These are phyloP conservation scores for Teinopalpus imperialis DNA, from an alignment of 2,888 invertebrate genomes.

Conservation along the genomic window DNA sequence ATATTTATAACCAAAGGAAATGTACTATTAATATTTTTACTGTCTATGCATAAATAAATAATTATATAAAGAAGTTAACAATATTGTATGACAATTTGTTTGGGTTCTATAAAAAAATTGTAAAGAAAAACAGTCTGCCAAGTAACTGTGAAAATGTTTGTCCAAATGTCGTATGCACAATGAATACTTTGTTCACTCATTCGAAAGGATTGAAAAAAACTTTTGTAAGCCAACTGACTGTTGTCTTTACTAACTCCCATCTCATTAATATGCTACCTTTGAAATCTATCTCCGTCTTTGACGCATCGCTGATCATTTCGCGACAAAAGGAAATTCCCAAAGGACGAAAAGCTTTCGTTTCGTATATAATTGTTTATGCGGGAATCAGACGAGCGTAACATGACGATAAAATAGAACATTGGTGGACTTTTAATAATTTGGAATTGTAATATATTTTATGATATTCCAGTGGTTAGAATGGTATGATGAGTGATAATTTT, in stretches of 20 bases:
- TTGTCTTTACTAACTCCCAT: constrained; percentile 39
- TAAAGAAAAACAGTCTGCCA: no score
- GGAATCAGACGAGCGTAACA: constrained; percentile 49
- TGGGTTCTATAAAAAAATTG: no score
- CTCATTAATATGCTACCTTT: constrained; percentile 61
- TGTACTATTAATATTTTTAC: no score
- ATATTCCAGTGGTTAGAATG: no score
- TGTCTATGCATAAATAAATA: no score
- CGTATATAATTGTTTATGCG: constrained; percentile 70
- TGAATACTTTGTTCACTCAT: constrained; percentile 6
- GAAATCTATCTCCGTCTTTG: constrained; percentile 39
- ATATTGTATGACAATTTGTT: no score
- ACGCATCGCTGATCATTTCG: constrained; percentile 60
- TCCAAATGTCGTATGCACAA: no score
- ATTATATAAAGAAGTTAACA: no score
- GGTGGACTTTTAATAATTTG: constrained; percentile 5
- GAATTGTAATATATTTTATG: no score
- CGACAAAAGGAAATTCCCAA: constrained; percentile 62
- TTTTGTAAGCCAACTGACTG: constrained; percentile 13
- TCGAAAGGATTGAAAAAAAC: constrained; percentile 14
- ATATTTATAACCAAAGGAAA: no score
- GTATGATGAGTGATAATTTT: no score
- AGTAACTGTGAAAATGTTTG: no score
- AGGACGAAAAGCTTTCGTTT: constrained; percentile 60
- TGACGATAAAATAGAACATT: constrained; percentile 32